phyloP scores from a whole-genome alignment of 2,888 invertebrate genomes.

The Dasypolia templi region DNA sequence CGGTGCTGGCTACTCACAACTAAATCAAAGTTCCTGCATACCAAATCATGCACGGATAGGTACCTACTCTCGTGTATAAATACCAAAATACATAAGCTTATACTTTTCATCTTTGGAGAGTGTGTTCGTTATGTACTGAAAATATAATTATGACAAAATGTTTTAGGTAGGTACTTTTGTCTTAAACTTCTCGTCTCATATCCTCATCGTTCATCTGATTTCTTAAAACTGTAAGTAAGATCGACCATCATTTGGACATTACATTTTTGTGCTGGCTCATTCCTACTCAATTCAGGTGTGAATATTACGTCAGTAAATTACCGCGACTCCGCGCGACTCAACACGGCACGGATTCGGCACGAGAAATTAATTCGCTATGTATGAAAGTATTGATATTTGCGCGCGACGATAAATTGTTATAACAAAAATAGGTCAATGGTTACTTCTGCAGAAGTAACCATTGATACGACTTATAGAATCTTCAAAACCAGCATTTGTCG shows the following conservation, averaged over 20 bases:
- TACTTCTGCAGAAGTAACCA: not conserved
- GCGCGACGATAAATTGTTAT: not conserved
- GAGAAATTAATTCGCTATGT: not conserved
- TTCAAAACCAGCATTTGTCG: not conserved
- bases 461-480: not conserved
- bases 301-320: not conserved
- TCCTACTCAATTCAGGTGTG: not conserved
- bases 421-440: not conserved
- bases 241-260: not conserved
- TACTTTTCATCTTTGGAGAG: not conserved
- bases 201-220: not conserved
- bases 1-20: not conserved
- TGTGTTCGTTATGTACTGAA: conserved; percentile 1
- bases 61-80: not conserved
- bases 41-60: not conserved
- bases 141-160: not conserved
- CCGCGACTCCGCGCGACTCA: not conserved
- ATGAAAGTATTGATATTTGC: conserved; percentile 48
- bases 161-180: not conserved
- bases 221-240: not conserved
- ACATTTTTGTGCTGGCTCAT: conserved; percentile 32
- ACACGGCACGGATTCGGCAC: not conserved
- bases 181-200: too few species aligned
- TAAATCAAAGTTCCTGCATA: not conserved
- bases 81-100: not conserved